Evolutionary conservation across 1,140 invertebrate genomes (phyloP).

Genomic region (Drosophila setifemur): DNA sequence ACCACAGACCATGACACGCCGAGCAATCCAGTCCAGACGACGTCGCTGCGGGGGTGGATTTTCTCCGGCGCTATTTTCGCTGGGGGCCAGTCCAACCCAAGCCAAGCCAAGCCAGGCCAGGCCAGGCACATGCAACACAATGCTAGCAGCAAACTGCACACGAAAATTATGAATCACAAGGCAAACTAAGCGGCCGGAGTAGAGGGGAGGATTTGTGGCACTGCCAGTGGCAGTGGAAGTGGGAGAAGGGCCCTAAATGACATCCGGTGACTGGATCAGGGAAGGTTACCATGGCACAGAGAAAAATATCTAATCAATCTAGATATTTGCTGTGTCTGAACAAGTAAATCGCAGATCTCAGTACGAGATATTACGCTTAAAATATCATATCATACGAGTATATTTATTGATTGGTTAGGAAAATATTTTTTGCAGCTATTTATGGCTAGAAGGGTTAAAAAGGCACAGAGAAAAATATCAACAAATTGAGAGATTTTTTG

Average conservation of each 20-base stretch:
- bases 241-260: slow-evolving; percentile 29
- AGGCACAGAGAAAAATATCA: too few species aligned
- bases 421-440: too few species aligned
- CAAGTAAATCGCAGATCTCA: neutral
- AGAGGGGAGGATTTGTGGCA: neutral
- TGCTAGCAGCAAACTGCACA: slow-evolving; percentile 44
- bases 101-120: too few species aligned
- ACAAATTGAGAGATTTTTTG: too few species aligned
- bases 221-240: too few species aligned
- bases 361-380: too few species aligned
- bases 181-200: slow-evolving; percentile 1
- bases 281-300: slow-evolving; percentile 14
- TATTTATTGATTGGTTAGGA: too few species aligned
- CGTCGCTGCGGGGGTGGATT: slow-evolving; percentile 56
- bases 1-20: slow-evolving; percentile 19
- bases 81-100: too few species aligned
- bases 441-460: too few species aligned
- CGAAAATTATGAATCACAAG: slow-evolving; percentile 72
- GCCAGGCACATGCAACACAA: slow-evolving; percentile 60
- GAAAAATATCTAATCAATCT: too few species aligned
- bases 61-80: slow-evolving; percentile 4
- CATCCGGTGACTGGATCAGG: slow-evolving; percentile 58
- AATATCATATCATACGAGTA: too few species aligned
- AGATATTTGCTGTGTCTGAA: too few species aligned
- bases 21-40: slow-evolving; percentile 13